phyloP scores from a whole-genome alignment of 2,888 invertebrate species.

The Polyommatus icarus region DNA sequence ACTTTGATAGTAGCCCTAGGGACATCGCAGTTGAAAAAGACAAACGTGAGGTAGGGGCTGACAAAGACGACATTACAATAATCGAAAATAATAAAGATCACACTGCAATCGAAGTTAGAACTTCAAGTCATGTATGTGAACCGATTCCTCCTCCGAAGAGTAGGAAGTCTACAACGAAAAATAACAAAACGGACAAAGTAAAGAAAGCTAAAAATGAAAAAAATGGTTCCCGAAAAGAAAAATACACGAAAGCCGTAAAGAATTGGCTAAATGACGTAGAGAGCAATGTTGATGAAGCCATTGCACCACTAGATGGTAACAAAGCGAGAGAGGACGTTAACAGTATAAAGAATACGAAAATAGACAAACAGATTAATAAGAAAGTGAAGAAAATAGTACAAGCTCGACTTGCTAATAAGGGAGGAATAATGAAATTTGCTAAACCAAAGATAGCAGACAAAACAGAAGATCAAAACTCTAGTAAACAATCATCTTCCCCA shows the following conservation, averaged over 20 bases:
- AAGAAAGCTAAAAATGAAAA: constrained; percentile 47
- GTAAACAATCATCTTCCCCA: background rate
- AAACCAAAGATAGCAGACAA: constrained; percentile 49
- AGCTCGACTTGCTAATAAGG: constrained; percentile 61
- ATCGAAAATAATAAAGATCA: background rate
- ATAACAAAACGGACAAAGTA: constrained; percentile 38
- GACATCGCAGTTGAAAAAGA: background rate
- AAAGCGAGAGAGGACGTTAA: constrained; percentile 19
- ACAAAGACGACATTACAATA: background rate
- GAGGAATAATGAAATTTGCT: constrained; percentile 65
- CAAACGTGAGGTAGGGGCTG: background rate
- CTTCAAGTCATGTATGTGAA: background rate
- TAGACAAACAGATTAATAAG: constrained; percentile 27
- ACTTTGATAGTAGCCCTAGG: constrained; percentile 2
- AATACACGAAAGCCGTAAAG: constrained; percentile 57
- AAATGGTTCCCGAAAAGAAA: constrained; percentile 51
- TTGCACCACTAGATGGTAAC: background rate
- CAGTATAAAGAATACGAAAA: constrained; percentile 34
- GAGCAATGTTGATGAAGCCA: background rate
- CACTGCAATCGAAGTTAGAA: background rate
- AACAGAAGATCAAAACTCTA: constrained; percentile 28
- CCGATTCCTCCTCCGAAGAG: background rate
- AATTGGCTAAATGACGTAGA: constrained; percentile 60
- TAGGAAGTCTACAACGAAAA: constrained; percentile 28
- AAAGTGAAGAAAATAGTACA: constrained; percentile 49